Evolutionary conservation across 2,888 invertebrate genomes (phyloP).

Genomic region (Tolmerus cingulatus): DNA sequence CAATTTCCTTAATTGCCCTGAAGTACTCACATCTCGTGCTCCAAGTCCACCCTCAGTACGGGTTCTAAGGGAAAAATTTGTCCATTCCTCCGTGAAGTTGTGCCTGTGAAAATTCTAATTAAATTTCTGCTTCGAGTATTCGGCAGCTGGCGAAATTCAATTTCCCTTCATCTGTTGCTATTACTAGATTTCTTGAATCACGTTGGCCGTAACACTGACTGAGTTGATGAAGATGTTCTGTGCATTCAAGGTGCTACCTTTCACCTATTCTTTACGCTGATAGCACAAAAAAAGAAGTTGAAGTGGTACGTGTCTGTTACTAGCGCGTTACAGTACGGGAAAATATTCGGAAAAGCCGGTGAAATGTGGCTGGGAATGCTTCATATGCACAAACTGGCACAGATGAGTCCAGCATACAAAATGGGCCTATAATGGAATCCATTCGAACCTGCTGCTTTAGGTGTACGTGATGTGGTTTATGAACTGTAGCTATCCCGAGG

Average conservation of each 20-base stretch:
- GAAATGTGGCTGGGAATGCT: background rate
- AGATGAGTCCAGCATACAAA: conserved; percentile 19
- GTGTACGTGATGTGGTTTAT: conserved; percentile 17
- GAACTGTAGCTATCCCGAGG: background rate
- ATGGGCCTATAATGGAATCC: conserved; percentile 14
- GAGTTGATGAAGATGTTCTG: background rate
- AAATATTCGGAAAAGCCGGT: background rate
- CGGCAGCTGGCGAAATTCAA: background rate
- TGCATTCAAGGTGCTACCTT: background rate
- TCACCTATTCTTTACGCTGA: background rate
- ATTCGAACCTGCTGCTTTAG: background rate
- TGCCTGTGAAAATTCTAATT: background rate
- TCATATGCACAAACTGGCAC: background rate
- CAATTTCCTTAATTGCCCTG: background rate
- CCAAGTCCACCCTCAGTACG: background rate
- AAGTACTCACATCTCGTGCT: background rate
- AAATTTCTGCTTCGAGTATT: background rate
- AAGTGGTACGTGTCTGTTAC: background rate
- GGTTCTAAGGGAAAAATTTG: background rate
- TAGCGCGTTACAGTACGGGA: background rate
- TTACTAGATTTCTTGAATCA: background rate
- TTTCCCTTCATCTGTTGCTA: background rate
- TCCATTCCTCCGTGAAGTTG: background rate
- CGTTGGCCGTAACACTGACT: background rate
- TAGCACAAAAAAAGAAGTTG: background rate